Conservation (phyloP, 2,797 vertebrate genomes). For the Acipenser transmontanus region DNA sequence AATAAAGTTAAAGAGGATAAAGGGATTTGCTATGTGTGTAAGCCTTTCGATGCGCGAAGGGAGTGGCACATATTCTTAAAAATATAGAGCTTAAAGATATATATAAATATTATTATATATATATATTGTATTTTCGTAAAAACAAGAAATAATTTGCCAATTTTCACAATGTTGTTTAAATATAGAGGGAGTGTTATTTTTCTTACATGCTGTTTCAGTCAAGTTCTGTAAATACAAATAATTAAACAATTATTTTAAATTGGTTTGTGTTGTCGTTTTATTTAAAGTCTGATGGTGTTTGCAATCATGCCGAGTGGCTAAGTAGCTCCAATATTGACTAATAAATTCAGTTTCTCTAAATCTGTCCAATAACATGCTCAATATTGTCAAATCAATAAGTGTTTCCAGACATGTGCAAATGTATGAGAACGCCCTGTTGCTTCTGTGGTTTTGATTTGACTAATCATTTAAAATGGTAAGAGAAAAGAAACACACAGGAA, state of each 20-base stretch:
- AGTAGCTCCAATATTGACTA: no score
- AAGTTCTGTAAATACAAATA: slow-evolving; percentile 25
- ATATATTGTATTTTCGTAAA: slow-evolving; percentile 15
- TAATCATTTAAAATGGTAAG: no score
- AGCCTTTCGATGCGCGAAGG: not conserved
- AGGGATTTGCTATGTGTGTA: not conserved
- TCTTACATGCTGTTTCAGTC: slow-evolving; percentile 23
- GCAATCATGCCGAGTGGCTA: no score
- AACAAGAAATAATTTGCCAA: not conserved
- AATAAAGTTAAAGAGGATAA: slow-evolving; percentile 5
- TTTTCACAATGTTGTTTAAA: slow-evolving; percentile 6
- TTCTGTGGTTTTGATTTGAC: no score
- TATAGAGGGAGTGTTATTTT: slow-evolving; percentile 21
- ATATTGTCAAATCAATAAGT: no score
- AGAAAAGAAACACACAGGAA: no score
- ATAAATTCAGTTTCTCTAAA: no score
- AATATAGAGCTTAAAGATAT: not conserved
- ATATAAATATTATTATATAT: slow-evolving; percentile 1
- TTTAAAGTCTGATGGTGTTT: no score
- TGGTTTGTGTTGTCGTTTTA: no score
- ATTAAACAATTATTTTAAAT: not conserved
- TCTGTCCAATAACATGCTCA: no score
- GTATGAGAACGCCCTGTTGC: no score
- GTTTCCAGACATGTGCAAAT: no score
- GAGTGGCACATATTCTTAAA: not conserved